These are phyloP conservation scores for Mesaphorura yosii DNA, from an alignment of 1,140 invertebrate genomes.

Conservation along the genomic window DNA sequence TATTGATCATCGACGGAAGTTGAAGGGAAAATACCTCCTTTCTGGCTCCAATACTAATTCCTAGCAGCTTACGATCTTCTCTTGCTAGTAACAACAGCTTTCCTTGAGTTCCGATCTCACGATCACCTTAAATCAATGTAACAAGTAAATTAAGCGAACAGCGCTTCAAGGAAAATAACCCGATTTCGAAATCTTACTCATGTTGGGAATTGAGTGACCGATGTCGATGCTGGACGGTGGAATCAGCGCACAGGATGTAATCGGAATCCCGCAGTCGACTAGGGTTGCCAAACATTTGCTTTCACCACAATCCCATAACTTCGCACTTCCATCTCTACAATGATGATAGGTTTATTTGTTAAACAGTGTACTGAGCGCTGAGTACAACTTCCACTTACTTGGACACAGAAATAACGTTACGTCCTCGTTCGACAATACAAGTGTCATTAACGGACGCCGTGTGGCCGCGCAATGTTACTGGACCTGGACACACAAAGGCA, in stretches of 20 bases:
- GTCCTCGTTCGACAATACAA: conserved; percentile 55
- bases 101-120: conserved; percentile 51
- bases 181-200: conserved; percentile 1
- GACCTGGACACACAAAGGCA: too few relatives aligned
- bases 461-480: conserved; percentile 54
- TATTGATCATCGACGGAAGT: conserved; percentile 43
- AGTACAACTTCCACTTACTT: conserved; percentile 37
- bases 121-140: conserved; percentile 37
- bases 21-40: conserved; percentile 38
- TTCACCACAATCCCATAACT: conserved; percentile 57
- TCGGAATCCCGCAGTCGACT: conserved; percentile 37
- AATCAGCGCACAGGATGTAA: conserved; percentile 40
- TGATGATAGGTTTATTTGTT: not conserved
- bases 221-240: conserved; percentile 19
- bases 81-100: conserved; percentile 51
- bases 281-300: conserved; percentile 45
- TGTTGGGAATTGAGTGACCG: not conserved
- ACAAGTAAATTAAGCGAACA: not conserved
- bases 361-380: not conserved
- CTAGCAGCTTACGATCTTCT: conserved; percentile 49
- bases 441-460: conserved; percentile 51
- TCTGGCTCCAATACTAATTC: conserved; percentile 45
- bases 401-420: conserved; percentile 58
- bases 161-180: too few relatives aligned
- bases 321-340: conserved; percentile 51